Evolutionary conservation across 2,113 vertebrate species (phyloP), one percentile per base, ranked within the genome.

Genomic region (Azemiops feae): DNA sequence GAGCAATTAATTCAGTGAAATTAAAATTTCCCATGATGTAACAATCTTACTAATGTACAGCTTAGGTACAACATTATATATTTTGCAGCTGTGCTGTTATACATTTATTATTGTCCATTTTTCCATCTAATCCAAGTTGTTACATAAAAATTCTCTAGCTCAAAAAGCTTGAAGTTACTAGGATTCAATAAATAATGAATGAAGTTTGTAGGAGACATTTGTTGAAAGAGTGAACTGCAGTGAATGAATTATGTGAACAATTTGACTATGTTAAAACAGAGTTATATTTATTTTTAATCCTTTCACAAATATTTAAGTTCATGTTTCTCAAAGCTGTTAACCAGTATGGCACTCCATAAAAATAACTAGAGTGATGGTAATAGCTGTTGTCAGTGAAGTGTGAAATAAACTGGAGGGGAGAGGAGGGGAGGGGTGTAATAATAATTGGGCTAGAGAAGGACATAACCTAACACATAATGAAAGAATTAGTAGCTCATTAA

Each of bases 281-380:
- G 20, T 81, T 81, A 39, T 88, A 74, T 95, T 94, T 87, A 45
- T 92, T 30, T 94, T 92, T 30, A 50, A 85, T 89, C n/a, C 53
- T 60, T 93, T 27, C 12, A 87, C 57, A 93, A 95, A 89, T 93
- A 85, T 90, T 90, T 92, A 93, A 94, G 87, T 95, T 93, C 93
- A 11, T 94, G 45, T 95, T 95, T 95, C 92, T 52, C 88, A 90
- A 95, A 95, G 57, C 87, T 94, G 85, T 94, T 95, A 96, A 95
- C 87, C 52, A 96, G 43, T 93, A 54, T 95, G 93, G 95, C 0
- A 18, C 27, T 92, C 58, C 30, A 57, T 94, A 94, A 94, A 94
- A 94, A 92, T 10, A 95, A 54, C 60, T 94, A 94, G 57, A 93
- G 86, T 95, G 95, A 95, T 92, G 95, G 69, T 96, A 96, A 95